A percentile compares a stretch with the other conserved stretches of the same genome.
These are phyloP conservation scores for Prietella phreatophila DNA, from an alignment of 2,113 vertebrate species.

Conservation along the genomic window DNA sequence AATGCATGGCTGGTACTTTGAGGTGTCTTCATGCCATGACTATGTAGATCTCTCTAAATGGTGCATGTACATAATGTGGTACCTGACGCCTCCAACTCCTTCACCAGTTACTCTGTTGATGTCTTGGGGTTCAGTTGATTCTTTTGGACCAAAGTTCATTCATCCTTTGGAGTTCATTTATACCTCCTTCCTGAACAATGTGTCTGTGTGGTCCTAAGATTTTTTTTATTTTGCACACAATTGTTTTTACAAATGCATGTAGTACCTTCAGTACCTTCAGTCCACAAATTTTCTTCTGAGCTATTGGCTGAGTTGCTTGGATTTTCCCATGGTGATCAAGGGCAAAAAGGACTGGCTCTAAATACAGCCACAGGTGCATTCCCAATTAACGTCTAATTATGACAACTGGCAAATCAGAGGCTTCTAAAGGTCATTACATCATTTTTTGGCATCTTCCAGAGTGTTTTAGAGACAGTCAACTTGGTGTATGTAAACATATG, in stretches of 20 bases:
- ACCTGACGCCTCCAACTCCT: background rate
- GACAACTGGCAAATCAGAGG: background rate
- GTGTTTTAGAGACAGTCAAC: background rate
- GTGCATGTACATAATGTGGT: background rate
- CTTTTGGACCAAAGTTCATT: background rate
- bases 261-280: too few relatives aligned
- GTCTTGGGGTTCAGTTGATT: background rate
- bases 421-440: background rate
- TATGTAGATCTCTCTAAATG: background rate
- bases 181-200: too few relatives aligned
- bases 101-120: background rate
- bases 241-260: too few relatives aligned
- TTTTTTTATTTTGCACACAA: too few relatives aligned
- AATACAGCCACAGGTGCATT: too few relatives aligned
- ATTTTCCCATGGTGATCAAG: too few relatives aligned
- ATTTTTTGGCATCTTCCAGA: background rate
- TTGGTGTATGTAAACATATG: background rate
- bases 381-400: background rate
- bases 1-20: background rate
- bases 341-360: too few relatives aligned
- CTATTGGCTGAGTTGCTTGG: too few relatives aligned
- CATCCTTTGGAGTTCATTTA: too few relatives aligned
- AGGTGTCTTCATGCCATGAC: background rate
- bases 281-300: too few relatives aligned
- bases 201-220: too few relatives aligned